Percentiles rank a stretch among this genome's conserved stretches.
phyloP scores from a whole-genome alignment of 1,140 invertebrate genomes.

The Ganaspis sp. region DNA sequence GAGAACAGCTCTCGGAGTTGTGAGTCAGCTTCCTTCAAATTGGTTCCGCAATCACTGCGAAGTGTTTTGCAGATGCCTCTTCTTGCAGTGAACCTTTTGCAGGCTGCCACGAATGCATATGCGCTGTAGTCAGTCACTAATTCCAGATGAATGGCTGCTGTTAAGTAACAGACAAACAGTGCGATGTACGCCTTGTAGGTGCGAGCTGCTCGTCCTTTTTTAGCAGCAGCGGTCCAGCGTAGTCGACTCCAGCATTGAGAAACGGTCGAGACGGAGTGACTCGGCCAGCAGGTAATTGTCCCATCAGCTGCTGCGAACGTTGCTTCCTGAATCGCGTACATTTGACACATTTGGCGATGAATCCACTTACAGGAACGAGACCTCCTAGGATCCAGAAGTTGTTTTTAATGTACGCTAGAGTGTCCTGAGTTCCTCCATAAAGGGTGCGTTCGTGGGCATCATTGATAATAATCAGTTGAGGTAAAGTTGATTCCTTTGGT shows the following conservation, averaged over 20 bases:
- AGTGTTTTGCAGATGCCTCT: constrained; percentile 53
- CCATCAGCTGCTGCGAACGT: constrained; percentile 52
- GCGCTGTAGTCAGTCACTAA: constrained; percentile 50
- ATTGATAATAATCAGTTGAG: constrained; percentile 54
- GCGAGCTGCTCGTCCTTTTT: constrained; percentile 44
- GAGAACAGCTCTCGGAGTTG: background rate
- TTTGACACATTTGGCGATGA: constrained; percentile 46
- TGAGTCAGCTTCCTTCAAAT: background rate
- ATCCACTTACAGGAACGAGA: constrained; percentile 34
- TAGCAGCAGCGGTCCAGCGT: constrained; percentile 64
- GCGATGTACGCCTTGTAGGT: background rate
- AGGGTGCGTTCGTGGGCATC: constrained; percentile 49
- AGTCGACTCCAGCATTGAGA: constrained; percentile 66
- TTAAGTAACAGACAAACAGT: constrained; percentile 54
- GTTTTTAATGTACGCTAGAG: constrained; percentile 39
- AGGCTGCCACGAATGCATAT: constrained; percentile 52
- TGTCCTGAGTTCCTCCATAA: constrained; percentile 54
- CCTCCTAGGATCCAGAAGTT: constrained; percentile 51
- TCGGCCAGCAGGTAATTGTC: constrained; percentile 59
- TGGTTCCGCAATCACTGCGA: constrained; percentile 39
- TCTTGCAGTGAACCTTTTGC: constrained; percentile 57
- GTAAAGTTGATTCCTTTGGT: constrained; percentile 40
- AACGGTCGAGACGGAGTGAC: constrained; percentile 60
- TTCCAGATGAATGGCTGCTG: constrained; percentile 58
- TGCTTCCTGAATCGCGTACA: constrained; percentile 50